Evolutionary conservation across 2,888 invertebrate species (phyloP).

Genomic region (Mimas tiliae): DNA sequence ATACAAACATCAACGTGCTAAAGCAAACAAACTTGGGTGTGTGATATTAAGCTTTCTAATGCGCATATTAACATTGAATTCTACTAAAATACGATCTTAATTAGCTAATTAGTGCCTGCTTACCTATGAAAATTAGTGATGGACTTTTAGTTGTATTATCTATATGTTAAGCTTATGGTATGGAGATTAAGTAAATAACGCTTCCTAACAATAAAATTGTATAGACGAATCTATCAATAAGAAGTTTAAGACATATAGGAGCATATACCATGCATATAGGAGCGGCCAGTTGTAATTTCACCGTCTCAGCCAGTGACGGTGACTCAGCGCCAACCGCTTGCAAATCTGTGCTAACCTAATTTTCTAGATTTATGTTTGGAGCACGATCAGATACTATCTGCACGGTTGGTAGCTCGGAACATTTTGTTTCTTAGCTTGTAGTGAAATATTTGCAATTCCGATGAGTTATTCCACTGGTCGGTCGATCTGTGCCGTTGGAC

Average conservation of each 20-base stretch:
- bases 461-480: slow-evolving; percentile 15
- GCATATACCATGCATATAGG: slow-evolving; percentile 18
- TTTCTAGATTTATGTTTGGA: slow-evolving; percentile 14
- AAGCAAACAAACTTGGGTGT: background rate
- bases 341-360: slow-evolving; percentile 24
- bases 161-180: no score
- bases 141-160: no score
- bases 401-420: slow-evolving; percentile 11
- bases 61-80: no score
- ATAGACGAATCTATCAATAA: no score
- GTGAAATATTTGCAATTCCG: slow-evolving; percentile 23
- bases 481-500: background rate
- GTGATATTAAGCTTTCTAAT: background rate
- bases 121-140: no score
- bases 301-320: slow-evolving; percentile 9
- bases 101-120: no score
- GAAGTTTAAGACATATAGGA: no score
- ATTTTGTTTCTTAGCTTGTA: slow-evolving; percentile 20
- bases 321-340: slow-evolving; percentile 14
- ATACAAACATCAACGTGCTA: background rate
- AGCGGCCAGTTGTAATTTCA: slow-evolving; percentile 20
- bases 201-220: no score
- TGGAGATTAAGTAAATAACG: no score
- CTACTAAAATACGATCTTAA: no score
- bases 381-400: slow-evolving; percentile 11